Evolutionary conservation across 2,888 invertebrate species (phyloP), one percentile per base, ranked within the genome.

Genomic region (Cheilosia impressa): DNA sequence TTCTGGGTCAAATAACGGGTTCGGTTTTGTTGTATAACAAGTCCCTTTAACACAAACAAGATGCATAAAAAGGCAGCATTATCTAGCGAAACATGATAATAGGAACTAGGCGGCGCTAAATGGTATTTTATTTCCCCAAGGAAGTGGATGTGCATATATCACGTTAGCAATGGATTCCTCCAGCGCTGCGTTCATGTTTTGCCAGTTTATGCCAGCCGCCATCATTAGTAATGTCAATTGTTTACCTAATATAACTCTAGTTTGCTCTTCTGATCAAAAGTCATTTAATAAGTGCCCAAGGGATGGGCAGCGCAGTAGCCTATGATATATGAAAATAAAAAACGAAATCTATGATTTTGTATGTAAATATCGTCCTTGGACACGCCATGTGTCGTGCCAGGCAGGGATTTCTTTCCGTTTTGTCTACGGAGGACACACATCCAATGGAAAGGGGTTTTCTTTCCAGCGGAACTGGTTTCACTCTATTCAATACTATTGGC

Each of bases 381-480:
- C 84, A 85, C 80, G 80, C 84, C 41, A 80, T 55, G 10, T 85
- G 31, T 66, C 84, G 84, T 85, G 84, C 27, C 34, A 43, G 22
- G 6, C 4, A 27, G 17, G 65, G 27, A 53, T 79, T 79, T 52
- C 45, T 47, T 45, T 34, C 19, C 2, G 3, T 47, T 75, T 19
- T 41, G 60, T 50, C 50, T 68, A n/a, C 9, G 57, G 53, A 15
- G 24, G 7, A 41, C 17, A 71, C 76, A 72, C 72, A 80, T 80
- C 71, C 76, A 66, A 66, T 65, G 22, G 24, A 75, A 58, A 68
- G 10, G 63, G 24, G 52, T 69, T 77, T 60, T 50, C 19, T 31
- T 9, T 6, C 6, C 31, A n/a, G 45, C 62, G 4, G 10, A 63
- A 63, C 13, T 10, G 19, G 27, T 38, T 60, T 31, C 13, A 7